Base-by-base conservation (phyloP, 2,113 vertebrate species). In the Misgurnus anguillicaudatus region DNA sequence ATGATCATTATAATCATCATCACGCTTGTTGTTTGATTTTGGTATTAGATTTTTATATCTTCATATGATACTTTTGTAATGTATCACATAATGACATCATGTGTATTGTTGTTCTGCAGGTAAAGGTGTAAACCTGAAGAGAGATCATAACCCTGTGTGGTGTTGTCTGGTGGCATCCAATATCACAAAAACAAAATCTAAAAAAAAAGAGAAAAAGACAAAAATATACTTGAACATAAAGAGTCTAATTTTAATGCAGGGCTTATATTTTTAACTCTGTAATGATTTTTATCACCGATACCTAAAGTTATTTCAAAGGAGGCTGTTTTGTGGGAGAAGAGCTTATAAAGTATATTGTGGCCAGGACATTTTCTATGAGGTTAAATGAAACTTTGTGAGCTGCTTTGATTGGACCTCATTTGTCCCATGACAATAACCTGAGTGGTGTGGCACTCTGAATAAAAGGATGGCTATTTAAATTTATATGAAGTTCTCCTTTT, bases 381-480 rank as follows among this genome's bases (percentile, higher is more conserved):
- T 31, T 31, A 87, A 86, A 84, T 84, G 60, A 3, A 47, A 88
- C 80, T 78, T 89, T 89, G 87, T 87, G 82, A 86, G 79, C 86
- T 80, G 79, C 58, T 88, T 89, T 90, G 85, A 85, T 89, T 89
- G 91, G 71, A 87, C 85, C 75, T 85, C 77, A 84, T 82, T 77
- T 78, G 87, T 84, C 78, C 65, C 79, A 79, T 85, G 61, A 83
- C 84, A 80, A 77, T 85, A 87, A 85, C 80, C 87, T 82, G 82
- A 86, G 81, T 89, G 87, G 71, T 90, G 89, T 87, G 89, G 86
- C 85, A 88, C 87, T 91, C 84, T 88, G 84, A 93, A 92, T 93
- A 93, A 94, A 93, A 80, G 72, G 73, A 89, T 89, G 64, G 66
- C 86, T 80, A 80, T 84, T 87, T 86, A 78, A 85, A 62, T 11